These are phyloP conservation scores for Nyctibius bracteatus DNA, from an alignment of 2,113 vertebrate genomes.

Conservation along the genomic window DNA sequence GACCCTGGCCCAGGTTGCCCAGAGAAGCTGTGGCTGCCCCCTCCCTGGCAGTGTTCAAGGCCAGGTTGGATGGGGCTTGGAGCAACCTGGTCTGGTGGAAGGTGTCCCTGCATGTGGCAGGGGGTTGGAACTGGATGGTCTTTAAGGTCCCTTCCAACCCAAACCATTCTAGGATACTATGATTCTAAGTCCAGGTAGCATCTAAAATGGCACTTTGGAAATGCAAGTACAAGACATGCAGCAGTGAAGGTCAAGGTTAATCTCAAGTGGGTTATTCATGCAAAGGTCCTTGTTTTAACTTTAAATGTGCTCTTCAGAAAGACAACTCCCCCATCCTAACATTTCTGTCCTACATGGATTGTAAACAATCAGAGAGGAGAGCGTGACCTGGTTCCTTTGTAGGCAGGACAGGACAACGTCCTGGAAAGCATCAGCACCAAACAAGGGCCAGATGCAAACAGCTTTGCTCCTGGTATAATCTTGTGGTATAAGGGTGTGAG, in stretches of 20 bases:
- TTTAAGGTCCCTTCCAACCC: no score
- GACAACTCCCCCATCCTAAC: neutral
- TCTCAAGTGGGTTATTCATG: neutral
- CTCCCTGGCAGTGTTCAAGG: no score
- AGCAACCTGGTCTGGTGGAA: no score
- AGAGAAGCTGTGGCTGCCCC: no score
- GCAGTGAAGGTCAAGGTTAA: neutral
- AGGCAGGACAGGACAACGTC: neutral
- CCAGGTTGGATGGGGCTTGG: no score
- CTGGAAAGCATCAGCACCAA: neutral
- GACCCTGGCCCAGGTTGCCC: no score
- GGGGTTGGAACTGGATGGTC: no score
- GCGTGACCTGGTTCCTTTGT: neutral
- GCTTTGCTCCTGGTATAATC: neutral
- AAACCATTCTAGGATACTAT: no score
- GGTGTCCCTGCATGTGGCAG: no score
- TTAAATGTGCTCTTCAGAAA: neutral
- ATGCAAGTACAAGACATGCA: neutral
- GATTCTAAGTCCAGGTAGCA: constrained; percentile 17
- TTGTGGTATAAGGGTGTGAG: neutral
- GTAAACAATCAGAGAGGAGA: neutral
- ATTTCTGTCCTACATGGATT: neutral
- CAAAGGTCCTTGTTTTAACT: neutral
- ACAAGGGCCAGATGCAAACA: neutral
- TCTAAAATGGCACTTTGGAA: neutral